Percentiles rank a stretch among this genome's conserved stretches.
Evolutionary conservation across 30 jellyfish, hydroid and myxozoan species (phyloP).

Genomic region (Euphysa ruthae): DNA sequence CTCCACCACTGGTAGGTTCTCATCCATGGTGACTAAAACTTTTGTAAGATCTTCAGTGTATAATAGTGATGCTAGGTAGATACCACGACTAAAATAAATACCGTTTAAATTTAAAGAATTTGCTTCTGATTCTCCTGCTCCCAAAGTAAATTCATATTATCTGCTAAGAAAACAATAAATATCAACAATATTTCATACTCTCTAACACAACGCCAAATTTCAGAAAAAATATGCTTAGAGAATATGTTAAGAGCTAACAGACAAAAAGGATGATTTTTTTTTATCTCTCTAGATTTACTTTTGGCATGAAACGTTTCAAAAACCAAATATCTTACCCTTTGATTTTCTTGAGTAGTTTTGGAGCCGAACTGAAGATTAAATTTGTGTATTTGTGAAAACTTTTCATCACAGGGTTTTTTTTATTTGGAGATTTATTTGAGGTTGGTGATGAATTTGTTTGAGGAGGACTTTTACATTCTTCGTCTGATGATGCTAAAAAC

Average conservation of each 20-base stretch:
- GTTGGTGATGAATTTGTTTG: conserved; percentile 19
- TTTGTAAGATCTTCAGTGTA: conserved; percentile 80
- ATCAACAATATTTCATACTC: no score
- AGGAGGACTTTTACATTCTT: neutral
- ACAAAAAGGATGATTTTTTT: no score
- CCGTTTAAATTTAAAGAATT: no score
- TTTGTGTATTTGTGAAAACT: conserved; percentile 74
- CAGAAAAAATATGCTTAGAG: no score
- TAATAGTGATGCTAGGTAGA: conserved; percentile 74
- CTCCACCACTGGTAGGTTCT: conserved; percentile 86
- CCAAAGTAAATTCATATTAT: no score
- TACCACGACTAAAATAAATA: conserved; percentile 81
- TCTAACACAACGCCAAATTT: no score
- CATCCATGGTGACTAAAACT: conserved; percentile 90
- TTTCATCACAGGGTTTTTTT: conserved; percentile 51
- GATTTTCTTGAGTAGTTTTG: conserved; percentile 68
- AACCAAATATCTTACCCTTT: conserved; percentile 64
- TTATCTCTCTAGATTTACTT: no score
- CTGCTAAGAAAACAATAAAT: no score
- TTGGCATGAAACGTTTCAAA: no score
- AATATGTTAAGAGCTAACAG: no score
- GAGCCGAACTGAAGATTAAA: conserved; percentile 84
- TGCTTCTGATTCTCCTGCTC: no score
- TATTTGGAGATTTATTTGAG: conserved; percentile 33
- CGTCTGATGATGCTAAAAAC: neutral